Evolutionary conservation across 2,888 invertebrate genomes (phyloP), one percentile per base, ranked within the genome.

Genomic region (Balanococcus diminutus): DNA sequence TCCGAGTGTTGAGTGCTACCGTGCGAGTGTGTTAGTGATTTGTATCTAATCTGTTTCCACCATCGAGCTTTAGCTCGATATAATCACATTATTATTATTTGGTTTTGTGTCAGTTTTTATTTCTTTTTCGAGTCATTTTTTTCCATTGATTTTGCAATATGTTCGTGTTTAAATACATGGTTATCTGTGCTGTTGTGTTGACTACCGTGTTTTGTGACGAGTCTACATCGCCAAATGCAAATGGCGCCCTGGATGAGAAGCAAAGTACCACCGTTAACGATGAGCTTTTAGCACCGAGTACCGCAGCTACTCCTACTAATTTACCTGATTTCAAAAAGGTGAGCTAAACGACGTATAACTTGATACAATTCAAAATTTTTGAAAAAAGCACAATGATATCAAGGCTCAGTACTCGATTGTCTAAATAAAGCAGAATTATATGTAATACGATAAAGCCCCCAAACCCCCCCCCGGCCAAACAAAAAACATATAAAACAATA

Each of bases 251-350:
- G 6, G 75, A 84, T 31, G 84, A 75, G 4, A 72, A 75, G 31
- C 67, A 75, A 9, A 25, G 19, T 51, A 51, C 72, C 11, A 42
- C 79, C 31, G 42, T 25, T 42, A 36, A 39, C 11, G 84, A 32
- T 6, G 84, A 61, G 0, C 1, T 25, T n/a, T 4, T 28, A 5
- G 75, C 14, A 1, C 5, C 46, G 6, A 46, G 31, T 14, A 67
- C 84, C 4, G n/a, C 84, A 3, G 51, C 51, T 19, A 46, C 84
- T 9, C 28, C n/a, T 8, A 28, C 83, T 36, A 67, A 31, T 36
- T 72, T 72, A 25, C 46, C 72, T 3, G 84, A 84, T 75, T 75
- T 84, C 75, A 84, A 84, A 31, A 84, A 84, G 72, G 84, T 84
- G 31, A 84, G 84, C 19, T 19, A 4, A 42, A 42, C 11, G 42